phyloP scores from a whole-genome alignment of 2,113 vertebrate genomes.

The Coturnix japonica region DNA sequence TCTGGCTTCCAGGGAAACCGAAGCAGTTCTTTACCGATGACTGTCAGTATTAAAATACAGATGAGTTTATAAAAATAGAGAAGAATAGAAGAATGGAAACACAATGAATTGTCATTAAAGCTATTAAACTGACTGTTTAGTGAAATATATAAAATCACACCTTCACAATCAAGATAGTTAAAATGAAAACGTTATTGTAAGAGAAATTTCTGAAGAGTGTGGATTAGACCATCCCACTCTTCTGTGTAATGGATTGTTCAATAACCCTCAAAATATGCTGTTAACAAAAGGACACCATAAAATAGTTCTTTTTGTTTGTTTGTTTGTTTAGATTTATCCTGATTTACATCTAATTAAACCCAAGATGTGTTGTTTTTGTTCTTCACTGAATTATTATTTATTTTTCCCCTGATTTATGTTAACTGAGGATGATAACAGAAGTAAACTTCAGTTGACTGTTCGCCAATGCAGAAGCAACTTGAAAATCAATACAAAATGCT shows the following conservation, averaged over 20 bases:
- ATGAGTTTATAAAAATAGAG: neutral
- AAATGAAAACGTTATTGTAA: neutral
- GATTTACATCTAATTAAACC: neutral
- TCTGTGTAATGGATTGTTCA: neutral
- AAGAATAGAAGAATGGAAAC: neutral
- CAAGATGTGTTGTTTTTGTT: neutral
- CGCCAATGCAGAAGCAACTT: neutral
- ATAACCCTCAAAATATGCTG: neutral
- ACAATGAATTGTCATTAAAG: neutral
- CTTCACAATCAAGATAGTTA: neutral
- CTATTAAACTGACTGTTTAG: neutral
- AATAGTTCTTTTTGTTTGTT: neutral
- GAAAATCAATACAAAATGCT: neutral
- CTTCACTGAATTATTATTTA: neutral
- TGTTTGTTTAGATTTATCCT: neutral
- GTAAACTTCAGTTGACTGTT: neutral
- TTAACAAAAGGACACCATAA: neutral
- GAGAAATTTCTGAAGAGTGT: neutral
- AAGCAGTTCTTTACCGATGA: neutral
- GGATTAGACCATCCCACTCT: neutral
- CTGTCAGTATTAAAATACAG: neutral
- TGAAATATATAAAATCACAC: neutral
- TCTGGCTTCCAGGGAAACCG: neutral
- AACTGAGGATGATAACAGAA: neutral
- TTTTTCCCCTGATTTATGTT: neutral